phyloP scores from a whole-genome alignment of 2,888 invertebrate species.

The Hirtodrosophila trivittata region DNA sequence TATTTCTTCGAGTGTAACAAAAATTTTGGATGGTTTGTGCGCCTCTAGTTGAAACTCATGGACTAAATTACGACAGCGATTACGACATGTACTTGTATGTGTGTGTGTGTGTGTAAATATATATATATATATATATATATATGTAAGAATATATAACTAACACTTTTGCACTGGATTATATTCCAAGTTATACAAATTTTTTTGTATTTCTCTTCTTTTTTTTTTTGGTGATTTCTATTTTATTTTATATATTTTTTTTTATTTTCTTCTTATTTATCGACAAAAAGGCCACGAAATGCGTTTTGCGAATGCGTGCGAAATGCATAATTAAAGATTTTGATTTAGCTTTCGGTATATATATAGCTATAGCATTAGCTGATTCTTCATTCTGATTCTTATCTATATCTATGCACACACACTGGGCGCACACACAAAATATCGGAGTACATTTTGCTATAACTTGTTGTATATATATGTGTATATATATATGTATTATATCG shows the following conservation, averaged over 20 bases:
- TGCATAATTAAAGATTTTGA: slow-evolving; percentile 45
- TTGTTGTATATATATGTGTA: slow-evolving; percentile 22
- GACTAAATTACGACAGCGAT: slow-evolving; percentile 37
- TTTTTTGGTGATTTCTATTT: too few relatives aligned
- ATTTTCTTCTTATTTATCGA: slow-evolving; percentile 47
- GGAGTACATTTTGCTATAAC: slow-evolving; percentile 72
- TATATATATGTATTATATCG: slow-evolving; percentile 34
- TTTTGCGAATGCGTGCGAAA: slow-evolving; percentile 63
- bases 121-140: slow-evolving; percentile 14
- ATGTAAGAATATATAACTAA: slow-evolving; percentile 14
- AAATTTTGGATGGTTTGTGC: slow-evolving; percentile 38
- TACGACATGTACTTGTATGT: slow-evolving; percentile 8
- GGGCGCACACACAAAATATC: slow-evolving; percentile 54
- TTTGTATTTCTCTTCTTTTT: slow-evolving; percentile 8
- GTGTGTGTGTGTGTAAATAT: slow-evolving; percentile 11
- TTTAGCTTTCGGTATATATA: slow-evolving; percentile 9
- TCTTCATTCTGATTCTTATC: slow-evolving; percentile 1
- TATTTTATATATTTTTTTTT: slow-evolving; percentile 24
- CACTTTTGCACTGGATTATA: neutral
- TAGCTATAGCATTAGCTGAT: slow-evolving; percentile 22
- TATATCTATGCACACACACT: slow-evolving; percentile 11
- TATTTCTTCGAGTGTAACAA: neutral
- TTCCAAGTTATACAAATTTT: neutral
- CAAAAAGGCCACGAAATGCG: slow-evolving; percentile 75
- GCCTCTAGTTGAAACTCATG: slow-evolving; percentile 28